These are phyloP conservation scores for Melanargia galathea DNA, from an alignment of 2,888 invertebrate genomes.

Conservation along the genomic window DNA sequence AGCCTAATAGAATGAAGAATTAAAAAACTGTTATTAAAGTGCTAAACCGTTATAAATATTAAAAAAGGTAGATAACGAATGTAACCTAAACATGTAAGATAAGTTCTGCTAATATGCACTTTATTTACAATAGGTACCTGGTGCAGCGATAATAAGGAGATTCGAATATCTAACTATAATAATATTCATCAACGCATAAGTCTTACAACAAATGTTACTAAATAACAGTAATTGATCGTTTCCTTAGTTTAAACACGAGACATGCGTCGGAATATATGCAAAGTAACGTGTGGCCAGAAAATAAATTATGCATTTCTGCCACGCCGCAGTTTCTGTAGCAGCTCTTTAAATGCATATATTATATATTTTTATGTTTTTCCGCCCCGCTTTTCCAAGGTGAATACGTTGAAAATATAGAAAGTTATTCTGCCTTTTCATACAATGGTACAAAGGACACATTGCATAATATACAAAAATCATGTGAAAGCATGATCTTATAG, in stretches of 20 bases:
- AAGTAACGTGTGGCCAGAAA: slow-evolving; percentile 39
- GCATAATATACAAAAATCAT: no score
- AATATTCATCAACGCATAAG: slow-evolving; percentile 22
- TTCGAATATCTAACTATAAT: slow-evolving; percentile 28
- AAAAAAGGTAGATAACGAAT: no score
- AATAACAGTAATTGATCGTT: slow-evolving; percentile 43
- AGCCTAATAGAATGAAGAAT: no score
- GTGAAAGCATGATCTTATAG: no score
- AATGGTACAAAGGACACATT: no score
- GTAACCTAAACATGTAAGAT: no score
- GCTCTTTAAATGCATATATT: neutral
- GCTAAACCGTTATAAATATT: no score
- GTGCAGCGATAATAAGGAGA: slow-evolving; percentile 14
- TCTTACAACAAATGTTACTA: slow-evolving; percentile 28
- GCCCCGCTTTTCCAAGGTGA: neutral
- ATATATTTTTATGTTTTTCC: slow-evolving; percentile 1
- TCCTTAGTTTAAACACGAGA: slow-evolving; percentile 39
- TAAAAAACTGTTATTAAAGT: no score
- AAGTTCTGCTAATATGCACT: no score
- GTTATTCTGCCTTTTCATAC: neutral
- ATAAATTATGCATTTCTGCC: slow-evolving; percentile 24
- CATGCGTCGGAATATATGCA: slow-evolving; percentile 45
- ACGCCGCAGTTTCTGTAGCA: slow-evolving; percentile 26
- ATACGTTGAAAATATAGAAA: neutral
- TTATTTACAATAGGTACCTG: neutral